Evolutionary conservation across 1,140 invertebrate genomes (phyloP), one percentile per base, ranked within the genome.

Genomic region (Drosophila quadrilineata): DNA sequence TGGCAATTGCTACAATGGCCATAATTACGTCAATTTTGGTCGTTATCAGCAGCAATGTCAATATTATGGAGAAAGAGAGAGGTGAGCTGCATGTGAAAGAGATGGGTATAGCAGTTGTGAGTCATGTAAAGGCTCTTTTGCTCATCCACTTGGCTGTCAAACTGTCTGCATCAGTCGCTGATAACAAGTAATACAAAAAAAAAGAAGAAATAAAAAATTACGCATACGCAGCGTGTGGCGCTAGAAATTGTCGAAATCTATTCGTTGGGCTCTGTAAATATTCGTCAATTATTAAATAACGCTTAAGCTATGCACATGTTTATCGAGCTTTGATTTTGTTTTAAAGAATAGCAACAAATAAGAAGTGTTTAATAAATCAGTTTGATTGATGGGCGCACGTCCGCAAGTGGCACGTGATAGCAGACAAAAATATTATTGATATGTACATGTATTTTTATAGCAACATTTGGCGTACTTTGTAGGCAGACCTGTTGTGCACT

Each of bases 321-420:
- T 26, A 54, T 48, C 65, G 50, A 71, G 62, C 67, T 56, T 67
- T 68, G 74, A 48, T 54, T 67, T 38, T 68, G n/a, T n/a, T n/a
- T n/a, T n/a, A n/a, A n/a, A n/a, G n/a, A n/a, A n/a, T n/a, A n/a
- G n/a, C n/a, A n/a, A n/a, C n/a, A n/a, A n/a, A n/a, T n/a, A 12
- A n/a, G 50, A 58, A 62, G 59, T 72, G 69, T 53, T 72, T 60
- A 56, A 80, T 84, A 76, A 84, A 84, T 82, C 68, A 84, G 33
- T 43, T 36, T 82, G 77, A 84, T 82, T 84, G 76, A 80, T 82
- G 68, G 45, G 28, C 9, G 22, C 26, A 41, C 31, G 45, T 49
- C 28, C 12, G 33, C 22, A 10, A 28, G 9, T 17, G 14, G 8
- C 6, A 3, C 16, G 14, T 9, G 52, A 14, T 10, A 2, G 10